Base-by-base conservation (phyloP, 2,888 invertebrate genomes). In the Acanthococcus lagerstroemiae region DNA sequence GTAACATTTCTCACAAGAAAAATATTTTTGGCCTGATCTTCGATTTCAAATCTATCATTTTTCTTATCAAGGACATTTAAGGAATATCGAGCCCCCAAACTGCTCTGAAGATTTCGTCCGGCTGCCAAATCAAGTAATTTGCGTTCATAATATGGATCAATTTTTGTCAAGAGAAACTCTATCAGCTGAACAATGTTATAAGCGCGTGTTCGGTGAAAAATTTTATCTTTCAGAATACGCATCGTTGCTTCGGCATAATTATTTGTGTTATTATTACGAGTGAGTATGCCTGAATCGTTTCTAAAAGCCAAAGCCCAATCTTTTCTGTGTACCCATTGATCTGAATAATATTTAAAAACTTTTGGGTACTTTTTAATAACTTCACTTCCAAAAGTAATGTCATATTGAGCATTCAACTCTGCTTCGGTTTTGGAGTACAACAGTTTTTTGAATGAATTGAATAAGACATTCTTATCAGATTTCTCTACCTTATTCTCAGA, bases 211-310 rank as follows among this genome's bases (percentile, higher is more conserved):
- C 52, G 52, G 4, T 52, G 4, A 52, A 17, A 52, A 21, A 52
- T 21, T 52, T 52, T 5, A 4, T 65, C 65, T 17, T 65, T 65
- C 12, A 55, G n/a, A 4, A 65, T 54, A n/a, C 54, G 19, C 45
- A 65, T 44, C 1, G 30, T 37, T 25, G 22, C 44, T 19, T 65
- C 65, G 5, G 21, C 19, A 54, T 54, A 37, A 15, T 55, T 37
- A 4, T 65, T 65, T 4, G 44, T 65, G 24, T 65, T 55, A 17
- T 44, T 17, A 2, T 44, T 24, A 2, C 55, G 12, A n/a, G 25
- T 21, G 12, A 65, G 4, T 21, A 27, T 4, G n/a, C n/a, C n/a
- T n/a, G n/a, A n/a, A 22, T 60, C 21, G 7, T 15, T 24, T 55
- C 55, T 26, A 17, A 37, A 46, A 4, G 21, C 22, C 5, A 37